Evolutionary conservation across 35 echinoderm and acorn worm species (phyloP).

Genomic region (Ophioderma brevispina): DNA sequence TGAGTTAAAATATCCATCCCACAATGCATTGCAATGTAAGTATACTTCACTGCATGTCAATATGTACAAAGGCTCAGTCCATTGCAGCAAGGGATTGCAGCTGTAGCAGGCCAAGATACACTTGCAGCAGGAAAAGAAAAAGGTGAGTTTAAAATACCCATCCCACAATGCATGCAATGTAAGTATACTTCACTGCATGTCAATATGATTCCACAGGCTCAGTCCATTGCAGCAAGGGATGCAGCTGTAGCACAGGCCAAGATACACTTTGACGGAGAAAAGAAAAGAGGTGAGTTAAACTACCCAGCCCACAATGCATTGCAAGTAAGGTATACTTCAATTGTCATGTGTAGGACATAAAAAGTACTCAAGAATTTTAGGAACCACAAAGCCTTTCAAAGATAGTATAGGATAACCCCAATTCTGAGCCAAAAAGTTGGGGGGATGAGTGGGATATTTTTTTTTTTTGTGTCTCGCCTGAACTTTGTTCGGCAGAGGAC

Average conservation of each 20-base stretch:
- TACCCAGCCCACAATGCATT: background rate
- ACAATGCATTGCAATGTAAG: too few relatives aligned
- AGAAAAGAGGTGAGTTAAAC: conserved; percentile 84
- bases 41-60: too few relatives aligned
- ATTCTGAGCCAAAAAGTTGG: too few relatives aligned
- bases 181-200: too few relatives aligned
- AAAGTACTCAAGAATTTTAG: too few relatives aligned
- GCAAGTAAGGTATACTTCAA: too few relatives aligned
- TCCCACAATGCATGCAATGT: too few relatives aligned
- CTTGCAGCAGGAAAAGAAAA: conserved; percentile 84
- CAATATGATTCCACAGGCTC: conserved; percentile 42
- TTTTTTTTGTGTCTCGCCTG: too few relatives aligned
- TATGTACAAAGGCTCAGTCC: conserved; percentile 54
- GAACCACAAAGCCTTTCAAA: background rate
- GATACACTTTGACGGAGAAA: conserved; percentile 81
- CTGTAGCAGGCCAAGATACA: conserved; percentile 80
- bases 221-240: conserved; percentile 60
- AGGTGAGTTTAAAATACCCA: conserved; percentile 45
- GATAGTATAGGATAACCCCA: too few relatives aligned
- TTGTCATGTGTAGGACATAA: too few relatives aligned
- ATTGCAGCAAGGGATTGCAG: conserved; percentile 58
- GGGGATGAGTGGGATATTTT: too few relatives aligned
- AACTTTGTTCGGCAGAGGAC: too few relatives aligned
- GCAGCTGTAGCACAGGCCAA: conserved; percentile 75
- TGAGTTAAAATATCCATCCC: background rate